Conservation (phyloP, 1,140 invertebrate species). For the Drosophila ananassae region DNA sequence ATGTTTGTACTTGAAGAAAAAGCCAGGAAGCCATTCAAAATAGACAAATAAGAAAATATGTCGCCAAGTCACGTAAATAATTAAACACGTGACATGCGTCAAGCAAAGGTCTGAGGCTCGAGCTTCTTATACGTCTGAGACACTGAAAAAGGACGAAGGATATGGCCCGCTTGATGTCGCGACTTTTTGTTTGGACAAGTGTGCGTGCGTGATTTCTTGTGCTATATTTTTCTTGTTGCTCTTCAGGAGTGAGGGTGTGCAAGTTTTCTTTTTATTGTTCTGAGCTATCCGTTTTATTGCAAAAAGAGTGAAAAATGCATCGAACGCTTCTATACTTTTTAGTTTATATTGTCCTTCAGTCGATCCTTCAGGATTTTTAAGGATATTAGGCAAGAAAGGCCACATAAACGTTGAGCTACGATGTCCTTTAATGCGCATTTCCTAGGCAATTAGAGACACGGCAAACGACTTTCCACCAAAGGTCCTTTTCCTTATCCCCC, state of each 20-base stretch:
- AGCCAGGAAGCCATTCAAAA: constrained; percentile 8
- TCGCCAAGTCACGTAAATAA: constrained; percentile 77
- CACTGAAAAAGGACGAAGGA: not conserved
- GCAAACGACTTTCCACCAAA: constrained; percentile 37
- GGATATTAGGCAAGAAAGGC: not conserved
- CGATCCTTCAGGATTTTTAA: not conserved
- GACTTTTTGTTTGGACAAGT: constrained; percentile 48
- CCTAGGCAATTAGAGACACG: constrained; percentile 66
- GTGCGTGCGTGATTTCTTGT: constrained; percentile 48
- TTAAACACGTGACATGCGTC: constrained; percentile 76
- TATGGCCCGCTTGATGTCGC: constrained; percentile 40
- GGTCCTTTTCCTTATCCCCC: constrained; percentile 11
- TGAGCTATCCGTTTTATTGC: too few species aligned
- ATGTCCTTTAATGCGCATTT: constrained; percentile 37
- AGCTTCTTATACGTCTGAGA: constrained; percentile 7
- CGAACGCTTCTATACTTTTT: too few species aligned
- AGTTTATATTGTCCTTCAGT: too few species aligned
- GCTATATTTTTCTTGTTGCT: constrained; percentile 27
- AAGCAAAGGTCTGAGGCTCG: constrained; percentile 16
- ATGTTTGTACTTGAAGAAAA: constrained; percentile 11
- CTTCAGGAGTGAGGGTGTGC: not conserved
- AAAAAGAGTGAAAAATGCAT: too few species aligned
- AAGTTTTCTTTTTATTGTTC: too few species aligned
- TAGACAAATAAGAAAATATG: constrained; percentile 38
- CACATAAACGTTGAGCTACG: not conserved